Percentiles rank a stretch among this genome's conserved stretches.
Conservation (phyloP, 2,888 invertebrate species). For the Polydrusus cervinus region DNA sequence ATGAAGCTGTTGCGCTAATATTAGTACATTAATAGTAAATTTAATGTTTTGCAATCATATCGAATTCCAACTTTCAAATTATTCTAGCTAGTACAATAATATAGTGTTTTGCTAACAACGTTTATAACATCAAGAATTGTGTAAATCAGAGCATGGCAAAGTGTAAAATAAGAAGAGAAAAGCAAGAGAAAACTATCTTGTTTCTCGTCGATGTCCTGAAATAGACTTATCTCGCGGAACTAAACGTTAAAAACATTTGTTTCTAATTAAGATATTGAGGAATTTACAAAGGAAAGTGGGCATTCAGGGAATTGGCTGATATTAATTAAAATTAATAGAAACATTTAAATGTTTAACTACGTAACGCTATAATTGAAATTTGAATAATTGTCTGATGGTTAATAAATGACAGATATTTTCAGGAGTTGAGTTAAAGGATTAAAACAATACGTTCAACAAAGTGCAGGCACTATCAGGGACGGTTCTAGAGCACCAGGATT, state of each 20-base stretch:
- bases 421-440: too few relatives aligned
- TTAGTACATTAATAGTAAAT: slow-evolving; percentile 1
- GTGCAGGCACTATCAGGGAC: too few relatives aligned
- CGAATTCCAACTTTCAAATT: slow-evolving; percentile 14
- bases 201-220: slow-evolving; percentile 22
- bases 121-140: slow-evolving; percentile 13
- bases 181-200: slow-evolving; percentile 27
- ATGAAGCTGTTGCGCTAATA: neutral
- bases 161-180: slow-evolving; percentile 29
- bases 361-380: too few relatives aligned
- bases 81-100: neutral
- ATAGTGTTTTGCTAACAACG: slow-evolving; percentile 1
- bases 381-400: too few relatives aligned
- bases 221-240: slow-evolving; percentile 14
- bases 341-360: too few relatives aligned
- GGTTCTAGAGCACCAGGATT: too few relatives aligned
- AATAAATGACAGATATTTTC: too few relatives aligned
- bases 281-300: neutral
- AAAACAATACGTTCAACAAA: too few relatives aligned
- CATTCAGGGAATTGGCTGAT: neutral
- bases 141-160: slow-evolving; percentile 29
- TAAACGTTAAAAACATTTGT: slow-evolving; percentile 7
- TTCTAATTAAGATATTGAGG: slow-evolving; percentile 5
- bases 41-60: slow-evolving; percentile 16
- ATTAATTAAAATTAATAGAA: neutral